Base-by-base conservation (phyloP, 2,797 vertebrate genomes). In the Trachurus trachurus region DNA sequence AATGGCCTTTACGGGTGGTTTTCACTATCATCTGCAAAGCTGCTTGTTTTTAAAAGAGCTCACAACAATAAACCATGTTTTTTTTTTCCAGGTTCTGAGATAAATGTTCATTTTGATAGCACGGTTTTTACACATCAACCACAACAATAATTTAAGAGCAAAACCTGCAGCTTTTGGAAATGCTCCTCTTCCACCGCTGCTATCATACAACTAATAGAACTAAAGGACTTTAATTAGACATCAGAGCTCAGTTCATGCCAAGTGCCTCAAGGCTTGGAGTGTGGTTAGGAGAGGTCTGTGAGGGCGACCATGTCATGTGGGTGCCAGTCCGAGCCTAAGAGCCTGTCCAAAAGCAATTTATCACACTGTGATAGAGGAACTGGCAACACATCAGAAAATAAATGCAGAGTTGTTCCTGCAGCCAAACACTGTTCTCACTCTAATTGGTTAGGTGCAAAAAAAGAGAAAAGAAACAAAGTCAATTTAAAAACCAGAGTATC, bases 1-100 rank as follows among this genome's bases (percentile, higher is more conserved):
- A 76, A 76, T 72, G 49, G 44, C 74, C 21, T 81, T 75, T 80
- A 77, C 64, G 72, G 66, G 71, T 79, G 63, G 78, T 89, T 87
- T 83, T 80, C 78, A 72, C 81, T 34, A 61, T 22, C 37, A 57
- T 39, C 76, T 83, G 75, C 19, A 39, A 76, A 58, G 40, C 67
- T 74, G 60, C 59, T 83, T 71, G 59, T 45, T 44, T 71, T 56
- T 60, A 88, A 74, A 67, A 57, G 42, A 56, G 6, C n/a, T 39
- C 12, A 42, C 50, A 58, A 65, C 37, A 61, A 58, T 19, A 53
- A 42, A 5, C 7, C 47, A 21, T 52, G 17, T 50, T 9, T 4
- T 50, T n/a, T 16, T 19, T 59, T 42, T 47, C 10, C 10, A 47
- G 45, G 31, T 4, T 1, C 34, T 40, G 52, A 58, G 77, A 17